Evolutionary conservation across 1,140 invertebrate species (phyloP).

Genomic region (Sitobion miscanthi): DNA sequence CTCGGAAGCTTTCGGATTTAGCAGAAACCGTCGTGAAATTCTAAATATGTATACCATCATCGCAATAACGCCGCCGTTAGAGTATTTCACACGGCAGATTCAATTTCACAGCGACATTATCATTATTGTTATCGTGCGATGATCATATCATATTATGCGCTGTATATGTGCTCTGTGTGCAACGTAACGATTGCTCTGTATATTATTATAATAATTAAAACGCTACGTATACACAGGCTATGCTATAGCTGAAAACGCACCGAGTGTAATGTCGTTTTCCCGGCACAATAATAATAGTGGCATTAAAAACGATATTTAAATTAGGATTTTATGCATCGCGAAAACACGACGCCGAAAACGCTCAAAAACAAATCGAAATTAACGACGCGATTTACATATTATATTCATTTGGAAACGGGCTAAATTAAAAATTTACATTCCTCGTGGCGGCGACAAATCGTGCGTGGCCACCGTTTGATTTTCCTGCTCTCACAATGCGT

Average conservation of each 20-base stretch:
- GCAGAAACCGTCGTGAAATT: not conserved
- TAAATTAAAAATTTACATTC: not conserved
- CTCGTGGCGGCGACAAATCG: not conserved
- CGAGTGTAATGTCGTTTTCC: not conserved
- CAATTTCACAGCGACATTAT: not conserved
- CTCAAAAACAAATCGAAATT: not conserved
- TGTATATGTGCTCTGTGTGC: not conserved
- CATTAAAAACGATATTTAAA: constrained; percentile 4
- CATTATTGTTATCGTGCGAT: not conserved
- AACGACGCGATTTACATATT: not conserved
- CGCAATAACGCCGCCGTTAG: not conserved
- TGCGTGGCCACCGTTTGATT: not conserved
- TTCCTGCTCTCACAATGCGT: not conserved
- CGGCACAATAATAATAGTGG: not conserved
- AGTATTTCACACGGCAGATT: not conserved
- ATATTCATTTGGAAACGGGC: not conserved
- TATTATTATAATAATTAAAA: constrained; percentile 7
- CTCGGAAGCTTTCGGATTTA: not conserved
- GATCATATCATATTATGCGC: not conserved
- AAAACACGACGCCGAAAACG: not conserved
- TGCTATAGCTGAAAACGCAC: not conserved
- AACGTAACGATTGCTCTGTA: not conserved
- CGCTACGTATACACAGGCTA: not conserved
- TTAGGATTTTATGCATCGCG: not conserved
- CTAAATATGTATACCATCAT: not conserved